These are phyloP conservation scores for Plagodis pulveraria DNA, from an alignment of 2,888 invertebrate genomes.

Conservation along the genomic window DNA sequence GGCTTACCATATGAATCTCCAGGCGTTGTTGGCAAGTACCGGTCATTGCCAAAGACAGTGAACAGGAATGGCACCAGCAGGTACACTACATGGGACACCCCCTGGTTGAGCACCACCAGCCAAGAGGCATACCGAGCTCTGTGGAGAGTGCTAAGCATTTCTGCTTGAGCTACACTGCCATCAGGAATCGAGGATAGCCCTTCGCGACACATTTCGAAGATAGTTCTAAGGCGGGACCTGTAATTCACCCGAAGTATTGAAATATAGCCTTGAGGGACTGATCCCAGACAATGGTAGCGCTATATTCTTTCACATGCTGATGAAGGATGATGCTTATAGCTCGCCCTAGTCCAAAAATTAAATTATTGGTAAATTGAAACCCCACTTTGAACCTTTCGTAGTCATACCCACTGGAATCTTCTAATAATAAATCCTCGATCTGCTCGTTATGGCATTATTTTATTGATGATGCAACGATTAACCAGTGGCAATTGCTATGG, in stretches of 20 bases:
- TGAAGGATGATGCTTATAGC: too few relatives aligned
- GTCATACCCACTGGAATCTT: too few relatives aligned
- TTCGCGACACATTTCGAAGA: constrained; percentile 53
- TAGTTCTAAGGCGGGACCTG: constrained; percentile 49
- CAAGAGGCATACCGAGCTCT: constrained; percentile 53
- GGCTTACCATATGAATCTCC: constrained; percentile 58
- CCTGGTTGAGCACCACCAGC: constrained; percentile 56
- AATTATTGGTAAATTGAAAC: too few relatives aligned
- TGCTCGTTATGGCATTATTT: too few relatives aligned
- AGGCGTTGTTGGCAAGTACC: constrained; percentile 62
- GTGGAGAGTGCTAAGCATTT: constrained; percentile 45
- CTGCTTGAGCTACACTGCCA: constrained; percentile 41
- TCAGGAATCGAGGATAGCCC: constrained; percentile 51
- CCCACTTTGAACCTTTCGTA: too few relatives aligned
- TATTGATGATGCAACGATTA: too few relatives aligned
- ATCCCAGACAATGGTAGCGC: too few relatives aligned
- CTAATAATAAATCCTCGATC: too few relatives aligned
- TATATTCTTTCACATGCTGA: too few relatives aligned
- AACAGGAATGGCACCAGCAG: constrained; percentile 56
- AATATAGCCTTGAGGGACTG: too few relatives aligned
- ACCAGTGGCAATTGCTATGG: too few relatives aligned
- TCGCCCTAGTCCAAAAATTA: too few relatives aligned
- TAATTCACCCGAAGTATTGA: constrained; percentile 7
- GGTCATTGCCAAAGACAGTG: constrained; percentile 50
- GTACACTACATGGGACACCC: constrained; percentile 52